Evolutionary conservation across 2,113 vertebrate species (phyloP).

Genomic region (Trichomycterus rosablanca): DNA sequence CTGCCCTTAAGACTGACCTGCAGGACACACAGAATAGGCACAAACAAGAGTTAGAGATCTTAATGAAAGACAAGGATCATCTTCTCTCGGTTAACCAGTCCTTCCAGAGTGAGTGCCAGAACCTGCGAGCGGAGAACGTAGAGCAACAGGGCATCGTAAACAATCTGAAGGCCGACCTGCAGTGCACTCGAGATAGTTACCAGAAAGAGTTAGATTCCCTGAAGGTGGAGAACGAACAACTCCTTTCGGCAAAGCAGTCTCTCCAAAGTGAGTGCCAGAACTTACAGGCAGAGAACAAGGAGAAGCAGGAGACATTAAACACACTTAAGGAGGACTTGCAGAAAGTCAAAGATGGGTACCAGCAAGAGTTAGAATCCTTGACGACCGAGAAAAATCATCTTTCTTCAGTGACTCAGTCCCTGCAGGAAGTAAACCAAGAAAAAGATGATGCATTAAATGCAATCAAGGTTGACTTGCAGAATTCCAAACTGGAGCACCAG

Average conservation of each 20-base stretch:
- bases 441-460: not conserved
- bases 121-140: not conserved
- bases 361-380: conserved; percentile 4
- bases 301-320: not conserved
- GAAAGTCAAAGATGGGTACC: not conserved
- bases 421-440: not conserved
- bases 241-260: not conserved
- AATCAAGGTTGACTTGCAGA: conserved; percentile 25
- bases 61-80: conserved; percentile 2
- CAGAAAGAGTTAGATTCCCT: conserved; percentile 4
- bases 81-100: not conserved
- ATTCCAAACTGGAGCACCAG: not conserved
- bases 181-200: not conserved
- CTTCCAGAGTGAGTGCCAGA: not conserved
- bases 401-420: not conserved
- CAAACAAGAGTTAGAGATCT: not conserved
- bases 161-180: conserved; percentile 6
- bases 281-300: conserved; percentile 6
- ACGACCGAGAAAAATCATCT: conserved; percentile 1
- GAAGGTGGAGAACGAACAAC: not conserved
- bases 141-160: not conserved
- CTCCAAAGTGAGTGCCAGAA: not conserved
- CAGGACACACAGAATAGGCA: not conserved
- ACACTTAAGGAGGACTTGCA: conserved; percentile 17
- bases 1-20: conserved; percentile 12